Evolutionary conservation across 2,113 vertebrate species (phyloP), one percentile per base, ranked within the genome.

Genomic region (Conger conger): DNA sequence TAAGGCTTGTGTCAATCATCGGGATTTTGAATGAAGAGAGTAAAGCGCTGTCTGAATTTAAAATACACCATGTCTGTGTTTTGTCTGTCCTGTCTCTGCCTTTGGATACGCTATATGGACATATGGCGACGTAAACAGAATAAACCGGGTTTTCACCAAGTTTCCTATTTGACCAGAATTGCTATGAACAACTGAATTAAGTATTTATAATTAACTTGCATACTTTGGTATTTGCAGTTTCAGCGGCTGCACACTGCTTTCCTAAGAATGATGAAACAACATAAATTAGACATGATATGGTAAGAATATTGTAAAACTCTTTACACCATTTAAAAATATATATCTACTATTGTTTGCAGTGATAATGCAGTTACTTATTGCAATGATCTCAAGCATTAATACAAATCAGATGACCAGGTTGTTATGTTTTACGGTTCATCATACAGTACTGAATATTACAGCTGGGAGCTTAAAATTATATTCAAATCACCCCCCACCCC

Each of bases 181-280:
- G 4, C 11, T 50, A 73, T 73, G 38, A 37, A 33, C 13, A 63
- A 18, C 2, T 42, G 36, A 30, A 35, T 79, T 50, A 35, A 77
- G 18, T 15, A 57, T 50, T 77, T 78, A 53, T 83, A 33, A 81
- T 20, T 84, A 54, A 84, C 88, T 88, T 84, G 77, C 50, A 89
- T 79, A 63, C 83, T 82, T 88, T 92, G 76, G 86, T 88, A 86
- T 94, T 91, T 92, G 23, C 91, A 99, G 98, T 96, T 96, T 93
- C 95, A 97, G 89, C 96, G 95, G 86, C 93, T 99, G 88, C 95
- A 96, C 80, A 91, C 95, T 91, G 97, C 98, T 53, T 94, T 99
- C 90, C 95, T 96, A 85, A 96, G 96, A 94, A 93, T 97, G 86
- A 91, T 97, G 92, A 92, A 93, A 89, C 96, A 93, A 86, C 92